phyloP scores from a whole-genome alignment of 2,797 vertebrate species.

The Takifugu ocellatus region DNA sequence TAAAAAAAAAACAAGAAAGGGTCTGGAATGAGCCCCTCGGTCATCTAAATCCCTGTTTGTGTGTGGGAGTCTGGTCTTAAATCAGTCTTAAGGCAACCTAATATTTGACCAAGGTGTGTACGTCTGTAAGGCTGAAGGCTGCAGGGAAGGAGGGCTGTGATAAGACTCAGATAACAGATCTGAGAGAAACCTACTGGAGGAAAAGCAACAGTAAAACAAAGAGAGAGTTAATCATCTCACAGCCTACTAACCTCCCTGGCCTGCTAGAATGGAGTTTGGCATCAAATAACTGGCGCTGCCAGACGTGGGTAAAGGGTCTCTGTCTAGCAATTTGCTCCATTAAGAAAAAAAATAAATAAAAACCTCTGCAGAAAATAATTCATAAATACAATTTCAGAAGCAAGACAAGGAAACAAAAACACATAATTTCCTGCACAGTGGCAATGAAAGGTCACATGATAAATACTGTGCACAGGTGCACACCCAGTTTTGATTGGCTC shows the following conservation, averaged over 20 bases:
- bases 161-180: constrained; percentile 73
- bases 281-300: constrained; percentile 62
- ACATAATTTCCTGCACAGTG: not conserved
- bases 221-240: constrained; percentile 72
- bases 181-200: constrained; percentile 62
- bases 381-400: too few relatives aligned
- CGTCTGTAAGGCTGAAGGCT: constrained; percentile 50
- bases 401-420: too few relatives aligned
- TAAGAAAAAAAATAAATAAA: not conserved
- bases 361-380: too few relatives aligned
- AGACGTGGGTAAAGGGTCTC: constrained; percentile 51
- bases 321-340: not conserved
- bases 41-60: constrained; percentile 14
- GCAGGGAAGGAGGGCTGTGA: constrained; percentile 63
- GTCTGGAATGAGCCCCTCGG: not conserved
- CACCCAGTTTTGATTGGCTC: constrained; percentile 66
- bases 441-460: constrained; percentile 1
- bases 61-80: constrained; percentile 35
- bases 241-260: constrained; percentile 53
- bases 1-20: not conserved
- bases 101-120: constrained; percentile 73
- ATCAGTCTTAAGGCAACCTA: constrained; percentile 55
- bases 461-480: constrained; percentile 59
- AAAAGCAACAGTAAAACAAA: constrained; percentile 69
- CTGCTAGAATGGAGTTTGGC: constrained; percentile 57